phyloP scores from a whole-genome alignment of 2,113 vertebrate genomes.

The Delphinapterus leucas region DNA sequence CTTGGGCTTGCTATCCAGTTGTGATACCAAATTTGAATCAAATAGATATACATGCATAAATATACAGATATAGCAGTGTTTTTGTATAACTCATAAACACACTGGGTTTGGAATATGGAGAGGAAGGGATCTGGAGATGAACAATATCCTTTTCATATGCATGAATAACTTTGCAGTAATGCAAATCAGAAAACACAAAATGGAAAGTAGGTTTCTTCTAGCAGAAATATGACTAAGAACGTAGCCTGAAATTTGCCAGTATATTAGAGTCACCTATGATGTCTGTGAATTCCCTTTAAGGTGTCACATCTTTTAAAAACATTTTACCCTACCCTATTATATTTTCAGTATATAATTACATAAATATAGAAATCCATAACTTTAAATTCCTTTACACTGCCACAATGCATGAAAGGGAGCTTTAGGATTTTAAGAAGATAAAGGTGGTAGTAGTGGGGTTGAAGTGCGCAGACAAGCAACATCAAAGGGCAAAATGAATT shows the following conservation, averaged over 20 bases:
- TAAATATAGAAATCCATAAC: background rate
- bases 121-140: constrained; percentile 49
- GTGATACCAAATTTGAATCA: constrained; percentile 29
- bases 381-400: constrained; percentile 1
- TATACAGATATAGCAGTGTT: background rate
- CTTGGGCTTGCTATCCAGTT: constrained; percentile 27
- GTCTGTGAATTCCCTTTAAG: constrained; percentile 47
- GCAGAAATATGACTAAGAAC: constrained; percentile 50
- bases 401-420: background rate
- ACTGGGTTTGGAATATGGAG: constrained; percentile 34
- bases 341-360: constrained; percentile 32
- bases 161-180: constrained; percentile 57
- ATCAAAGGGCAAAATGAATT: constrained; percentile 28
- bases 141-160: constrained; percentile 55
- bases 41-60: background rate
- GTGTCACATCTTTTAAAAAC: constrained; percentile 48
- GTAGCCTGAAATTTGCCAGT: constrained; percentile 39
- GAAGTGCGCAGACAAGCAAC: background rate
- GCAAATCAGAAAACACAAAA: constrained; percentile 58
- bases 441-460: background rate
- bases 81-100: constrained; percentile 38
- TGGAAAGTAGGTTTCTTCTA: constrained; percentile 51
- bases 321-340: background rate
- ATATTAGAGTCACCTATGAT: constrained; percentile 38
- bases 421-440: background rate